phyloP scores from a whole-genome alignment of 2,113 vertebrate species.

The Guaruba guarouba region DNA sequence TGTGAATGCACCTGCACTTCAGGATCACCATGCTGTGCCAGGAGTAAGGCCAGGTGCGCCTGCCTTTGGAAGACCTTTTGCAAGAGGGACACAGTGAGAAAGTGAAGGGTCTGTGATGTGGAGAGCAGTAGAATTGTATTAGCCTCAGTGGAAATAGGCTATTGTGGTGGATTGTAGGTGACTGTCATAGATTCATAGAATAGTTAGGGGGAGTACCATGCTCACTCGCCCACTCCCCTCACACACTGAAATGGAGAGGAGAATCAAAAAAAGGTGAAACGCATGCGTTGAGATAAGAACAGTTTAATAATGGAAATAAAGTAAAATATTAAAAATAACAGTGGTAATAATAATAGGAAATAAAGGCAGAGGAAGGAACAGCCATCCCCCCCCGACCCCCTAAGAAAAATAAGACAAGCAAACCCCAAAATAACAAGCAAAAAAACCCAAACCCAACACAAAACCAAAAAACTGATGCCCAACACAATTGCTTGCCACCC shows the following conservation, averaged over 20 bases:
- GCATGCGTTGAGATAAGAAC: background rate
- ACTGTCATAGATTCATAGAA: background rate
- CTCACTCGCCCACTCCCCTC: background rate
- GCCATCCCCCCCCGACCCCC: background rate
- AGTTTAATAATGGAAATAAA: background rate
- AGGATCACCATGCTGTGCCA: fast-evolving
- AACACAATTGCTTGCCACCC: background rate
- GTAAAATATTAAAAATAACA: background rate
- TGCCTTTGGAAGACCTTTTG: background rate
- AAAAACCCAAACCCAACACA: background rate
- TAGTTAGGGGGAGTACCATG: background rate
- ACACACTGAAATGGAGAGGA: background rate
- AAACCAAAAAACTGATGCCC: background rate
- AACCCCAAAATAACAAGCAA: background rate
- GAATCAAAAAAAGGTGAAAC: background rate
- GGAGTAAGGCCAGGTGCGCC: background rate
- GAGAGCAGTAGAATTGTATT: background rate
- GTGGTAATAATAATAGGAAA: background rate
- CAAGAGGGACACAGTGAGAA: background rate
- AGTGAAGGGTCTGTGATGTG: background rate
- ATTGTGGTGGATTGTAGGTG: background rate
- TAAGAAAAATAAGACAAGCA: too few species aligned
- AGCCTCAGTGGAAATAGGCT: background rate
- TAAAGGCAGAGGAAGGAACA: background rate
- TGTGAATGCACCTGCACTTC: background rate